Evolutionary conservation across 2,113 vertebrate species (phyloP).

Genomic region (Choloepus hoffmanni): DNA sequence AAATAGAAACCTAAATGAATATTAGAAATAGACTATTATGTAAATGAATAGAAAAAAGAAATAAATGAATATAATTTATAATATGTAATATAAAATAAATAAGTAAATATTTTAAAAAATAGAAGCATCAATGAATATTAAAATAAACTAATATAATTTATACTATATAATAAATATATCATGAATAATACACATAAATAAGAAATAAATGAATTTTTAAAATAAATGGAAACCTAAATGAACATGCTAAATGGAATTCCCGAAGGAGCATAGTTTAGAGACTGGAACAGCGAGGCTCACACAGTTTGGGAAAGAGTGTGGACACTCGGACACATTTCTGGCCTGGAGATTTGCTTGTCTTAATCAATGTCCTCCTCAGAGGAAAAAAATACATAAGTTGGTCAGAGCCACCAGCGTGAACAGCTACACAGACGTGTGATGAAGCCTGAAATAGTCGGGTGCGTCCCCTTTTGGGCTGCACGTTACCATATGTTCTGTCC

Average conservation of each 20-base stretch:
- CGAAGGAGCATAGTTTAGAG: neutral
- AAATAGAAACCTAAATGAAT: no score
- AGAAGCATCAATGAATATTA: no score
- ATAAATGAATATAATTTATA: no score
- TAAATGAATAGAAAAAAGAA: no score
- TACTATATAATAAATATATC: no score
- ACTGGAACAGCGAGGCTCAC: neutral
- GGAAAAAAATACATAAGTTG: neutral
- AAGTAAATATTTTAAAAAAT: no score
- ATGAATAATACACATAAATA: no score
- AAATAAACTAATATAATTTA: no score
- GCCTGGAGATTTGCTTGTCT: neutral
- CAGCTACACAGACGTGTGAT: neutral
- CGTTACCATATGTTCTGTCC: neutral
- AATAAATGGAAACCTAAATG: neutral
- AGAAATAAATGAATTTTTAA: neutral
- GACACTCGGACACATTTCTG: neutral
- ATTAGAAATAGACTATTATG: no score
- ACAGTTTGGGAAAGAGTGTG: neutral
- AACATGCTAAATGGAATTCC: neutral
- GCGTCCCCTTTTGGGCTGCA: neutral
- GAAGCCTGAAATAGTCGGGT: neutral
- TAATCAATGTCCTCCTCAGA: neutral
- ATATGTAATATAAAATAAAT: no score
- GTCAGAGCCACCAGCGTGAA: neutral